phyloP scores from a whole-genome alignment of 2,113 vertebrate genomes.

The Podilymbus podiceps region DNA sequence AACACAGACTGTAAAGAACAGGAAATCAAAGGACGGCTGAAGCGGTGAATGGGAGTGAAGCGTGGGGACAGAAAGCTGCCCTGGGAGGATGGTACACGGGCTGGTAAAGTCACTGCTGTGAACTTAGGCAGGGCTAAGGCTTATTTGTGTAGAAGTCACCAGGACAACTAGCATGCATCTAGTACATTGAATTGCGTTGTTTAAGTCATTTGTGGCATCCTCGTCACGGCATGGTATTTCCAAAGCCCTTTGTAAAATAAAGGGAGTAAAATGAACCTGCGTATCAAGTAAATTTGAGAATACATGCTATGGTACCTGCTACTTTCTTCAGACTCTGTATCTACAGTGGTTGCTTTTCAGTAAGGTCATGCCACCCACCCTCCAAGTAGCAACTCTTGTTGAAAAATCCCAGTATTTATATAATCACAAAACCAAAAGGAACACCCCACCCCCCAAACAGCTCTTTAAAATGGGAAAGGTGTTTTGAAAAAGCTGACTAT shows the following conservation, averaged over 20 bases:
- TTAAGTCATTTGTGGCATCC: not conserved
- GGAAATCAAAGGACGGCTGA: not conserved
- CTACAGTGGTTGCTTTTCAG: not conserved
- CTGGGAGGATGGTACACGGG: not conserved
- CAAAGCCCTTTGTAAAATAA: not conserved
- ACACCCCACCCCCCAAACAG: accelerated
- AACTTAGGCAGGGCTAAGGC: not conserved
- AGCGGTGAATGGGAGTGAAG: not conserved
- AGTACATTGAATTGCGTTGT: not conserved
- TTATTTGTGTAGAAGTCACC: not conserved
- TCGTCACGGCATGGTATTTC: not conserved
- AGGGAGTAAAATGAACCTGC: not conserved
- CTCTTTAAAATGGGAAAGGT: not conserved
- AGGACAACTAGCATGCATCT: not conserved
- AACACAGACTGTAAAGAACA: not conserved
- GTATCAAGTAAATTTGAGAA: not conserved
- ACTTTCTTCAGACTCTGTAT: not conserved
- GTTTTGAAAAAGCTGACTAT: not conserved
- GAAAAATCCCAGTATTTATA: not conserved
- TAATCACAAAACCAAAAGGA: not conserved
- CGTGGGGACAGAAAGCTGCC: accelerated
- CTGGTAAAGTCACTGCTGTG: not conserved
- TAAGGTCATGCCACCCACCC: not conserved
- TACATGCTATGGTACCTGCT: not conserved
- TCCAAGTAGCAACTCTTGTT: not conserved